Evolutionary conservation across 2,113 vertebrate genomes (phyloP), one percentile per base, ranked within the genome.

Genomic region (Cavia aperea): DNA sequence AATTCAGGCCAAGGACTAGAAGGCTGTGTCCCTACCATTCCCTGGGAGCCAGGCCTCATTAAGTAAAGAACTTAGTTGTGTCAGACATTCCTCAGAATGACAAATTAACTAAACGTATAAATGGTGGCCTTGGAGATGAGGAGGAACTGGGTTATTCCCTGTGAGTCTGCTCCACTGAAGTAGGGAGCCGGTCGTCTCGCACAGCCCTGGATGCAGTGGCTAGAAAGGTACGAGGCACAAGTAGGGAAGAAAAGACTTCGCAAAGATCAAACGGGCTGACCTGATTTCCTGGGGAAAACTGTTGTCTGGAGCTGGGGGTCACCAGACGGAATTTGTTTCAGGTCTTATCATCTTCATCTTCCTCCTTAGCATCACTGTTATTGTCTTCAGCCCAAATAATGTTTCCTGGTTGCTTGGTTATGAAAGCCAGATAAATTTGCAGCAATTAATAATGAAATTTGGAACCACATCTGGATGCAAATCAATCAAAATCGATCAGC

Each of bases 121-220:
- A 87, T 36, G 0, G 51, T 16, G 51, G 94, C 95, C 93, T 93
- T 84, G 89, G 90, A 88, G 65, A 87, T 33, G 36, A 86, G 65
- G 66, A 88, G 16, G 95, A 97, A 96, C 91, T 96, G 92, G 96
- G 96, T 92, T 95, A 97, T 92, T 96, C 96, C 95, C 96, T 56
- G 75, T 2, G 93, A 88, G 84, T 89, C 81, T 82, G 93, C 46
- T 90, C 95, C 75, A 81, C 86, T 92, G 91, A 79, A 49, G 68
- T 58, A 66, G 72, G 93, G 82, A 87, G 65, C 36, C 88, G 54
- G 54, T 39, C 54, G 51, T 60, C 82, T 92, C 49, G 13, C 79
- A 86, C 75, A 79, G 39, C 33, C 75, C 82, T 2, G 2, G 7
- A 1, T 21, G 51, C 72, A 68, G 88, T 43, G 65, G 23, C 82